Base-by-base conservation (phyloP, 2,113 vertebrate species). In the Nycticorax nycticorax region DNA sequence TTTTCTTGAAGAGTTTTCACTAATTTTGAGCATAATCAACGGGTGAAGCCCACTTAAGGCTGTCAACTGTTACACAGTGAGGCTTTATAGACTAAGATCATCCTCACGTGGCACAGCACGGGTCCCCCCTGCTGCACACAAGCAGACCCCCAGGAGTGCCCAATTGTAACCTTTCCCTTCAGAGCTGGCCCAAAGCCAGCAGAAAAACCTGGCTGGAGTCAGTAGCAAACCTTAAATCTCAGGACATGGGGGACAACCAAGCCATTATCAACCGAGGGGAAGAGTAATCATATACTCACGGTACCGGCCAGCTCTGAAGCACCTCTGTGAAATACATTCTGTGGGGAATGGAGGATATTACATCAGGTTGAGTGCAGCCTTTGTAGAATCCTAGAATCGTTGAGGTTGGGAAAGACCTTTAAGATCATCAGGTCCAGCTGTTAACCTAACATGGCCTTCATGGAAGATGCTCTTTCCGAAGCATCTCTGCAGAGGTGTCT, bases 1-100 rank as follows among this genome's bases (percentile, higher is more conserved):
- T 64, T 66, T 48, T 90, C 83, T 69, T 73, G 68, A 53, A 45
- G 91, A 62, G n/a, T 50, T 96, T 73, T 64, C 55, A 45, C 37
- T 74, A 12, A 37, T 59, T 69, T 62, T 24, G 47, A 71, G 50
- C 33, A 39, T 69, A 35, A 78, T 53, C 63, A 32, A 76, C 3
- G 53, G 19, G 24, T 74, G 63, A 83, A 96, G 57, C 53, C 37
- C 78, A 41, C 67, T 35, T 28, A 32, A 32, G 28, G 28, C 57
- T 89, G 55, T 62, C 72, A 66, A 1, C 35, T 76, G 83, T 72
- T 84, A 45, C 60, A 39, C n/a, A 27, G 67, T 14, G 62, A 16
- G 72, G 53, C 59, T 87, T 78, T 28, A 32, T 3, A 80, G 56
- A 37, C 57, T 23, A 17, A 79, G 67, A 69, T 79, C 14, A 39